Base-by-base conservation (phyloP, 2,888 invertebrate genomes). In the Agrotis segetum region DNA sequence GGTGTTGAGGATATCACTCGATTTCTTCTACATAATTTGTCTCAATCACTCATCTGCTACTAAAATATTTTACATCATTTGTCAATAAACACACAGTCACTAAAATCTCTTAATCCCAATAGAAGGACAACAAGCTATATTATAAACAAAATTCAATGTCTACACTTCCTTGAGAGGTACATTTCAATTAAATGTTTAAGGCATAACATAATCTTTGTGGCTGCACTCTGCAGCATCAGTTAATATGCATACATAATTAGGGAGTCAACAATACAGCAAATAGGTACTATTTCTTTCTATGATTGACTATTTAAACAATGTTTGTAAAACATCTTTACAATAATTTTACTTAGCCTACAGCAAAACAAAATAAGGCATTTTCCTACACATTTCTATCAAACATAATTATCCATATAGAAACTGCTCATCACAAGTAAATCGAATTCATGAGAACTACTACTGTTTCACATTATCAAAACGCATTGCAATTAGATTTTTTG, bases 301-400 rank as follows among this genome's bases (percentile, higher is more conserved):
- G 85, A 87, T 83, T 89, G 88, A 90, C 89, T 84, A 86, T 85
- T 87, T 85, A 92, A 92, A 92, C 91, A 92, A 89, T 89, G 79
- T 86, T 84, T 88, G 87, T 87, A 86, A 88, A 88, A 91, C 87
- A 91, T 89, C 86, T 91, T 90, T 91, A 92, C 92, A 92, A 91
- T 93, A 93, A 92, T 91, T 89, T 92, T 74, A 88, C 93, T 94
- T 94, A 95, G 77, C 84, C 92, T 95, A 95, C 81, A 92, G 94
- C 94, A 94, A 95, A 94, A 95, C 93, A 94, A 94, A 93, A 92
- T 95, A 96, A 96, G 95, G 95, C 96, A 94, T 93, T 93, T 91
- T 89, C 90, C 91, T 93, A 93, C 90, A 87, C 88, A 89, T 88
- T 85, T 91, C 91, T 91, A 90, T 91, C 91, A 89, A 91, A 92